Evolutionary conservation across 2,888 invertebrate genomes (phyloP).

Genomic region (Leucoptera coffeella): DNA sequence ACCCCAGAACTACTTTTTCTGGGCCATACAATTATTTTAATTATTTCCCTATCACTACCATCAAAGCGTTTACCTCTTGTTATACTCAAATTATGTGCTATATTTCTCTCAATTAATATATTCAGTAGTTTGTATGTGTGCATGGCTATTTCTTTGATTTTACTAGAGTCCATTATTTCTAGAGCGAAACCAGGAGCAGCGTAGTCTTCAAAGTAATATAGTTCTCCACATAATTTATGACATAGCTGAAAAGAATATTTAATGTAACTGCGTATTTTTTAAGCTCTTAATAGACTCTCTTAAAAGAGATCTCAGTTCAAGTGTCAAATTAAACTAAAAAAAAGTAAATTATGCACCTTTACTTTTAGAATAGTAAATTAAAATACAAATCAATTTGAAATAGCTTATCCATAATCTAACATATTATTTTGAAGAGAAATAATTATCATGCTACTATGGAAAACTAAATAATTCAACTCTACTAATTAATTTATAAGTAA

Average conservation of each 20-base stretch:
- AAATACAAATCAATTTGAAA: too few species aligned
- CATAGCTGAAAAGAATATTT: constrained; percentile 42
- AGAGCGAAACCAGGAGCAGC: constrained; percentile 69
- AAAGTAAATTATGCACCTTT: too few species aligned
- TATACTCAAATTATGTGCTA: constrained; percentile 73
- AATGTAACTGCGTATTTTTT: too few species aligned
- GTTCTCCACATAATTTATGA: constrained; percentile 35
- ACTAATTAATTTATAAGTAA: too few species aligned
- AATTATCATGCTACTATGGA: too few species aligned
- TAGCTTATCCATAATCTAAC: too few species aligned
- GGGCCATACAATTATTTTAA: constrained; percentile 62
- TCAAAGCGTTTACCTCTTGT: constrained; percentile 37
- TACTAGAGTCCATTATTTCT: constrained; percentile 28
- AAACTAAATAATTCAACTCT: too few species aligned
- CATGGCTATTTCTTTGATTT: constrained; percentile 15
- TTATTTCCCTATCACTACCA: constrained; percentile 15
- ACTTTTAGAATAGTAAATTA: too few species aligned
- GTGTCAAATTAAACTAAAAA: too few species aligned
- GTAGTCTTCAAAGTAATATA: constrained; percentile 38
- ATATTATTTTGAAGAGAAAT: too few species aligned
- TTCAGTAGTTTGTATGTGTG: constrained; percentile 43
- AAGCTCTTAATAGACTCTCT: too few species aligned
- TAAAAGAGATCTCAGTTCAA: too few species aligned
- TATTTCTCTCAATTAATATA: constrained; percentile 52
- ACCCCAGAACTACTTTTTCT: constrained; percentile 48